These are phyloP conservation scores for Echinarachnius parma DNA, from an alignment of 53 echinoderm and acorn worm species.

Conservation along the genomic window DNA sequence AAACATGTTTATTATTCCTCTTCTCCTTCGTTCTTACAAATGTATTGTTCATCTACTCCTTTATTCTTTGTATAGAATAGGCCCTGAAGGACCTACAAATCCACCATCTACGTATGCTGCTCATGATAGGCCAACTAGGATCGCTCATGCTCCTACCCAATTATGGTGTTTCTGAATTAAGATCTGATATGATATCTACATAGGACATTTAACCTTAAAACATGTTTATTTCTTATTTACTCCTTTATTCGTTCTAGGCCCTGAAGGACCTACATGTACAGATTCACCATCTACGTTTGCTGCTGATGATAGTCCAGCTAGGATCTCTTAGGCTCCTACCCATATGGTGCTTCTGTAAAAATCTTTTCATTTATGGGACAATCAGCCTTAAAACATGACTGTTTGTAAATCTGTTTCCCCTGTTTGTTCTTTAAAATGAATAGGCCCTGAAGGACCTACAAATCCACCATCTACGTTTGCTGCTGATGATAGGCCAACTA, in stretches of 20 bases:
- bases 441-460: constrained; percentile 87
- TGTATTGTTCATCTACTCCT: no score
- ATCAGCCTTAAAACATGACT: no score
- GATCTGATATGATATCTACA: no score
- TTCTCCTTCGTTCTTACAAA: no score
- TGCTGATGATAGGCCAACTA: constrained; percentile 84
- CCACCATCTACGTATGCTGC: constrained; percentile 83
- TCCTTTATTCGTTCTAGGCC: constrained; percentile 77
- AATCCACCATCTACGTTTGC: constrained; percentile 86
- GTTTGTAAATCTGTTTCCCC: no score
- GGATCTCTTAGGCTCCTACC: constrained; percentile 82
- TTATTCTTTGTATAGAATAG: no score
- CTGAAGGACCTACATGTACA: constrained; percentile 78
- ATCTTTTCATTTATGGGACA: no score
- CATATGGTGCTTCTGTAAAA: constrained; percentile 83
- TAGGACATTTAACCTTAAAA: no score
- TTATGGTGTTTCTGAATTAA: constrained; percentile 82
- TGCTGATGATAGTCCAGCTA: constrained; percentile 83
- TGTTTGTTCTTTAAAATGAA: no score
- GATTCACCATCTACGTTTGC: constrained; percentile 86
- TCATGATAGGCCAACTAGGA: constrained; percentile 85
- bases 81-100: constrained; percentile 84
- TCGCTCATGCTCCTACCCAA: constrained; percentile 81
- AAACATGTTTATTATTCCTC: no score
- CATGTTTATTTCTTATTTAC: no score